Base-by-base conservation (phyloP, 2,888 invertebrate species). In the Callyntrura guangdongensis region DNA sequence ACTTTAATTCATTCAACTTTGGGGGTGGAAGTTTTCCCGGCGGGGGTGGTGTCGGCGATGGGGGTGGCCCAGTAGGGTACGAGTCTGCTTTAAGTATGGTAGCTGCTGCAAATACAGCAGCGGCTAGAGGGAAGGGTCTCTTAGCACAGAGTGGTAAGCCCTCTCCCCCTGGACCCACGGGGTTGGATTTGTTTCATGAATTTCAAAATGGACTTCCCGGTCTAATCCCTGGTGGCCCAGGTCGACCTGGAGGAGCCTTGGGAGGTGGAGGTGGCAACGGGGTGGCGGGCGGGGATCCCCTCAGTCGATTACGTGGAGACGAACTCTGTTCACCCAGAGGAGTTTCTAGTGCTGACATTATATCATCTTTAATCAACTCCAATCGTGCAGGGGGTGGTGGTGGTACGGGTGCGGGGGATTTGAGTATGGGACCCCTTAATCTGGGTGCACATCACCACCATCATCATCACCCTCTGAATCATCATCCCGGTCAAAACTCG, bases 1-100 rank as follows among this genome's bases (percentile, higher is more conserved):
- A 93, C 72, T 93, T 94, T 85, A 93, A 93, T 83, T 93, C 93
- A 1, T 93, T 94, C 86, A 92, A 92, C 74, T 93, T 94, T 82
- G 92, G 91, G n/a, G 92, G 92, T 64, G 67, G 49, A 45, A 92
- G 91, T 49, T 92, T 92, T 49, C 90, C 92, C 11, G 91, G 83
- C 8, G 45, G 79, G 6, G 72, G 61, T 22, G 53, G 61, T 36
- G 84, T 53, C 6, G 64, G 84, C 36, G 61, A 56, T 56, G 83
- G 79, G 22, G 89, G n/a, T n/a, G n/a, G 86, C 47, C 91, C 86
- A 59, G 90, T 91, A 0, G 91, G 89, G 3, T 93, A 93, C 89
- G 93, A 94, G 74, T 81, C 93, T n/a, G 92, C 93, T 25, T 81
- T 93, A 22, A 86, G 91, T 14, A 87, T 91, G 56, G 85, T 92